phyloP scores from a whole-genome alignment of 1,140 invertebrate genomes.

The Saccostrea glomerata region DNA sequence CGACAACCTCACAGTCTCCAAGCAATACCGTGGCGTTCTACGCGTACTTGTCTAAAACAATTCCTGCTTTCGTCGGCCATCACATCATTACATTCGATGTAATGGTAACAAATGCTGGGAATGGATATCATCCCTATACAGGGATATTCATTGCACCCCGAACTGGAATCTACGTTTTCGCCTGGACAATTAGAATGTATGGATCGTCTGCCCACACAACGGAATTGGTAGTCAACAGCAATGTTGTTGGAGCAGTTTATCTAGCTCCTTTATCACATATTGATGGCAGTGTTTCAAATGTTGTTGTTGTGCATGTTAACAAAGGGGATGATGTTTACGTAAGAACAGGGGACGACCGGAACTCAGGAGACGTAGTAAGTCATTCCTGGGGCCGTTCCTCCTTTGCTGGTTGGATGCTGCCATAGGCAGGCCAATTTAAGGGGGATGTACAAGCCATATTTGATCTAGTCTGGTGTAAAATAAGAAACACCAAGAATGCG shows the following conservation, averaged over 20 bases:
- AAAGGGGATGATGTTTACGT: not conserved
- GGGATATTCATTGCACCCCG: not conserved
- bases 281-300: not conserved
- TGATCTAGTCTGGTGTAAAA: too few relatives aligned
- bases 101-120: conserved; percentile 9
- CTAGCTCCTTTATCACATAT: not conserved
- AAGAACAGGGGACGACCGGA: not conserved
- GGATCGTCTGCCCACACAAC: not conserved
- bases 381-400: not conserved
- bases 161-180: not conserved
- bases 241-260: not conserved
- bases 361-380: not conserved
- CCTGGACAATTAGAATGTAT: conserved; percentile 12
- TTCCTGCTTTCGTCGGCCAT: not conserved
- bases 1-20: not conserved
- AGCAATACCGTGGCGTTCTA: not conserved
- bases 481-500: too few relatives aligned
- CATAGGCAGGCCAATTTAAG: too few relatives aligned
- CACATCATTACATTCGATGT: conserved; percentile 27
- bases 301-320: not conserved
- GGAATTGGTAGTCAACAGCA: not conserved
- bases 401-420: not conserved
- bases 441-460: too few relatives aligned
- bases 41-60: not conserved
- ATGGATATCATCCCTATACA: not conserved